Conservation (phyloP, 2,888 invertebrate genomes). For the Melipona beecheii region DNA sequence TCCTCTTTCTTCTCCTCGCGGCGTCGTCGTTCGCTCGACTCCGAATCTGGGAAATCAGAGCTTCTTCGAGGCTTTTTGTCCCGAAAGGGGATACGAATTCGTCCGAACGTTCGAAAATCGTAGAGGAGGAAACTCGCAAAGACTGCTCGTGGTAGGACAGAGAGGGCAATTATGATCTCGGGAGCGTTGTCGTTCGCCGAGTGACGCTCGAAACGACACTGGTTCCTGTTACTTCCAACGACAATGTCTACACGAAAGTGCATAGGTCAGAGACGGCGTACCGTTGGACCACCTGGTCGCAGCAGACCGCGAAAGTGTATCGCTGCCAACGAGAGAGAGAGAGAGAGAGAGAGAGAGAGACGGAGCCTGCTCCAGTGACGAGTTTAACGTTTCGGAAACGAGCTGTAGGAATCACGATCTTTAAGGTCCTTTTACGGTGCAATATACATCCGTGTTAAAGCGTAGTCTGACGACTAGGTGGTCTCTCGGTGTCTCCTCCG, state of each 20-base stretch:
- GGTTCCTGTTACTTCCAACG: constrained; percentile 50
- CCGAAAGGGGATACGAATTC: too few species aligned
- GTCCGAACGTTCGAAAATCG: too few species aligned
- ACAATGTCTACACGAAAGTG: constrained; percentile 56
- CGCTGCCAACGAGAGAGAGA: constrained; percentile 38
- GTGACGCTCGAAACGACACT: constrained; percentile 39
- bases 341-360: constrained; percentile 33
- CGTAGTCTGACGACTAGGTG: constrained; percentile 53
- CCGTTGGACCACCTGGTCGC: constrained; percentile 58
- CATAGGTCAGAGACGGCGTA: constrained; percentile 54
- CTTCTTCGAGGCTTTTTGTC: too few species aligned
- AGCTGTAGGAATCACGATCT: constrained; percentile 65
- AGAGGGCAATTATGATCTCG: constrained; percentile 43
- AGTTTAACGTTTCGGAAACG: constrained; percentile 66
- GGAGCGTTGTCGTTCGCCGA: constrained; percentile 10
- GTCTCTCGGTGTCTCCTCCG: constrained; percentile 54
- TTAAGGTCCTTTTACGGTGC: constrained; percentile 52
- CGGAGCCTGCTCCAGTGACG: constrained; percentile 46
- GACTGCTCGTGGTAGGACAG: not conserved
- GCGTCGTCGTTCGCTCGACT: too few species aligned
- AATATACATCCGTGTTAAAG: constrained; percentile 59
- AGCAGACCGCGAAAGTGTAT: constrained; percentile 54
- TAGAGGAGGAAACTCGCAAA: not conserved
- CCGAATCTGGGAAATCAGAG: too few species aligned
- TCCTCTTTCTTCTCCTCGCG: too few species aligned